Evolutionary conservation across 2,888 invertebrate species (phyloP).

Genomic region (Zonitis immaculata): DNA sequence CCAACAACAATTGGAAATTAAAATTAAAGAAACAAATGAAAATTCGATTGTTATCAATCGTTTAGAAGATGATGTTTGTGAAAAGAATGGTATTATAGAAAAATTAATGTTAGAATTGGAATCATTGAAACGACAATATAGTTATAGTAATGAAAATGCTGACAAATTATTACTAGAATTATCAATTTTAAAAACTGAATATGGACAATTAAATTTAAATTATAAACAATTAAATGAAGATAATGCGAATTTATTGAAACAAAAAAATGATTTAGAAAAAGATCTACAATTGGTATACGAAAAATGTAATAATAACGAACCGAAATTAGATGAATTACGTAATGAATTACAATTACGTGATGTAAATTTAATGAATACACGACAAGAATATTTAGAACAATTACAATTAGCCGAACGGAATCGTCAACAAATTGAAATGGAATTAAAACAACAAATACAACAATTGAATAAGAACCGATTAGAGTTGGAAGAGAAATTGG

Average conservation of each 20-base stretch:
- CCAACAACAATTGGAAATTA: conserved; percentile 30
- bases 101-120: conserved; percentile 31
- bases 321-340: conserved; percentile 35
- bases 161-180: not conserved
- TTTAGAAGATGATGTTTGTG: conserved; percentile 29
- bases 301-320: conserved; percentile 20
- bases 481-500: conserved; percentile 27
- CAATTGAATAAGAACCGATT: not conserved
- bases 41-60: conserved; percentile 23
- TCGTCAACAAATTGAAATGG: conserved; percentile 13
- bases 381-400: conserved; percentile 31
- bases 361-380: conserved; percentile 24
- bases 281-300: conserved; percentile 29
- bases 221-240: conserved; percentile 19
- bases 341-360: conserved; percentile 34
- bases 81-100: conserved; percentile 27
- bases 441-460: conserved; percentile 17
- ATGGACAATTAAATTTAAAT: not conserved
- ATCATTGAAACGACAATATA: not conserved
- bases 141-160: conserved; percentile 1
- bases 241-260: conserved; percentile 32
- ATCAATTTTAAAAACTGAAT: not conserved
- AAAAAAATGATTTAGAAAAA: conserved; percentile 15
- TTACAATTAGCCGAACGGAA: conserved; percentile 26
- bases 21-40: conserved; percentile 30